A percentile compares a stretch with the other conserved stretches of the same genome.
These are phyloP conservation scores for Dinothrombium tinctorium DNA, from an alignment of 1,140 invertebrate species.

Conservation along the genomic window DNA sequence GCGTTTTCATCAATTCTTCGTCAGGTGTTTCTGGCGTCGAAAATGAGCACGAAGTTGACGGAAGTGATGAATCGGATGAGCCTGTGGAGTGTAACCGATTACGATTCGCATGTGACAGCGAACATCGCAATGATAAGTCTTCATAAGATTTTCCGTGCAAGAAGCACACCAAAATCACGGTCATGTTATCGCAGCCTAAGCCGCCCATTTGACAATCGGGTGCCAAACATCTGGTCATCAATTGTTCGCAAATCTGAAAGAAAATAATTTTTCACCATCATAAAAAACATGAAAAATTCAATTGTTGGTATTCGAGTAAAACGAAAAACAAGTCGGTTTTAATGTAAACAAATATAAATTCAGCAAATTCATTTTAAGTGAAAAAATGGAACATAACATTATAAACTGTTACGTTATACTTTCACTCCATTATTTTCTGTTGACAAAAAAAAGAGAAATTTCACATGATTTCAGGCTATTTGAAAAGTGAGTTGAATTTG, in stretches of 20 bases:
- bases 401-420: background rate
- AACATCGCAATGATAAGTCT: slow-evolving; percentile 28
- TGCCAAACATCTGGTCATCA: slow-evolving; percentile 76
- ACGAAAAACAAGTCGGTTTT: background rate
- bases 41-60: background rate
- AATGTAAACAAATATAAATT: background rate
- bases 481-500: background rate
- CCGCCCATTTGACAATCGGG: slow-evolving; percentile 88
- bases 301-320: background rate
- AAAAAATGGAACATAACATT: slow-evolving; percentile 4
- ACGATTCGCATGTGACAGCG: slow-evolving; percentile 8
- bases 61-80: background rate
- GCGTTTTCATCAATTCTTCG: too few species aligned
- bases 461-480: background rate
- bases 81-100: background rate
- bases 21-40: slow-evolving; percentile 1
- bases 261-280: too few species aligned
- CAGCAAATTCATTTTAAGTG: background rate
- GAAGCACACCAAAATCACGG: slow-evolving; percentile 61
- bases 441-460: background rate
- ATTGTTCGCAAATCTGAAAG: slow-evolving; percentile 63
- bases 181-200: slow-evolving; percentile 96
- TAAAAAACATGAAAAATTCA: background rate
- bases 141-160: slow-evolving; percentile 47
- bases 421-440: background rate